These are phyloP conservation scores for Loris lydekkerianus DNA, from an alignment of 2,797 vertebrate species.

Conservation along the genomic window DNA sequence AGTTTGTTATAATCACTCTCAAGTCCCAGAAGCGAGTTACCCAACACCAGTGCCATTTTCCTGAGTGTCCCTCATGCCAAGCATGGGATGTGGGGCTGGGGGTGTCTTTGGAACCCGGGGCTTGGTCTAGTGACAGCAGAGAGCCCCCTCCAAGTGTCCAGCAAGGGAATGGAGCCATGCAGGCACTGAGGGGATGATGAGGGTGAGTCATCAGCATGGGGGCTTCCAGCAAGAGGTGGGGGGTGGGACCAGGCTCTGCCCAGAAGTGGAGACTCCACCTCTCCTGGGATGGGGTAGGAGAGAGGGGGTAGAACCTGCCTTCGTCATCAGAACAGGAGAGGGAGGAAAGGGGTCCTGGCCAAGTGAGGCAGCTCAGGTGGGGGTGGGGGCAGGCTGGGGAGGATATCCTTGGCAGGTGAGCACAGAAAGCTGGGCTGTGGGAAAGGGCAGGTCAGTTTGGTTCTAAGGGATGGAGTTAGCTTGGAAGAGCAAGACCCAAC, in stretches of 20 bases:
- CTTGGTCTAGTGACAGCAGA: background rate
- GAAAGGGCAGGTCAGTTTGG: background rate
- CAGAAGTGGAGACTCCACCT: background rate
- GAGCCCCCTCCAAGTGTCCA: background rate
- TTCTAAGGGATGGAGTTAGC: background rate
- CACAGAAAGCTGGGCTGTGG: background rate
- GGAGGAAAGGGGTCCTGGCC: background rate
- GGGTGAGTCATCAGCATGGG: too few relatives aligned
- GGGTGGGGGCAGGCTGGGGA: background rate
- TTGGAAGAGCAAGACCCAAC: background rate
- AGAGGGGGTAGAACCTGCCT: background rate
- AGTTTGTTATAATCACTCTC: constrained; percentile 30
- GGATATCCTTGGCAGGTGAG: background rate
- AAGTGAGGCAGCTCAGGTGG: too few relatives aligned
- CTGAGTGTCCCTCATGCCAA: accelerated
- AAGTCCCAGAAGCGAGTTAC: background rate
- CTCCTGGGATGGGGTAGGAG: background rate
- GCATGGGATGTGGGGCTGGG: background rate
- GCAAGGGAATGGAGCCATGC: background rate
- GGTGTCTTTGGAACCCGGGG: background rate
- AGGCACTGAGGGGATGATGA: background rate
- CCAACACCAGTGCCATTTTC: background rate
- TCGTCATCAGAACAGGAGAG: background rate
- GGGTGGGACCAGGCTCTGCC: background rate
- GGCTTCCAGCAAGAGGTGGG: background rate